Base-by-base conservation (phyloP, 2,113 vertebrate genomes). In the Microcebus murinus region DNA sequence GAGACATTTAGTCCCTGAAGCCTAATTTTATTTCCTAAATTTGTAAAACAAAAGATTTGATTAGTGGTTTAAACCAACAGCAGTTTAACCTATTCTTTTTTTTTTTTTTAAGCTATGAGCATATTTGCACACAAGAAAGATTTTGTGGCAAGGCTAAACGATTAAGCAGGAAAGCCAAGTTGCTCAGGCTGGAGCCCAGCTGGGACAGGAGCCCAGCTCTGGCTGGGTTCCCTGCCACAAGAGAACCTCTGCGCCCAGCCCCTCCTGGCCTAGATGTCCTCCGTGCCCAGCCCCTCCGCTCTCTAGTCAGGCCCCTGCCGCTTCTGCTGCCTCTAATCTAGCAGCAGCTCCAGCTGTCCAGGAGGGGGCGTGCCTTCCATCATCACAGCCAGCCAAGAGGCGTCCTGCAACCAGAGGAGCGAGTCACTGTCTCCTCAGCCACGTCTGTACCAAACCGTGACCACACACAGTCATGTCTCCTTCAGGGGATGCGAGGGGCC, bases 21-120 rank as follows among this genome's bases (percentile, higher is more conserved):
- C 36, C 65, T 45, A 82, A 29, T 48, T 34, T 63, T 74, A 50
- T 70, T 76, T 81, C 8, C n/a, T 92, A 77, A 73, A 71, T 52
- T 87, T 96, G n/a, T 84, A 80, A 90, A 87, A 80, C 7, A 42
- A 77, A 77, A 90, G 34, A 84, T 83, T 52, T 91, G 48, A 65
- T 45, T 63, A 34, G 23, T n/a, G 57, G 36, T 57, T 92, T 90
- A 36, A 59, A 74, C 34, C 7, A 77, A 88, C 61, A 79, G n/a
- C 50, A 18, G 29, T 31, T 95, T 65, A 79, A 21, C 31, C 8
- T 73, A 57, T 31, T 52, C 68, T 63, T 8, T 87, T 17, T 34
- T 36, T 57, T 63, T 34, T 36, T 63, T 57, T 71, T 27, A 73
- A 48, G 57, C 61, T 79, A 5, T 15, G 42, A 67, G 39, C 36